Percentiles rank a stretch among this genome's conserved stretches.
These are phyloP conservation scores for Chalcis sispes DNA, from an alignment of 2,888 invertebrate species.

Conservation along the genomic window DNA sequence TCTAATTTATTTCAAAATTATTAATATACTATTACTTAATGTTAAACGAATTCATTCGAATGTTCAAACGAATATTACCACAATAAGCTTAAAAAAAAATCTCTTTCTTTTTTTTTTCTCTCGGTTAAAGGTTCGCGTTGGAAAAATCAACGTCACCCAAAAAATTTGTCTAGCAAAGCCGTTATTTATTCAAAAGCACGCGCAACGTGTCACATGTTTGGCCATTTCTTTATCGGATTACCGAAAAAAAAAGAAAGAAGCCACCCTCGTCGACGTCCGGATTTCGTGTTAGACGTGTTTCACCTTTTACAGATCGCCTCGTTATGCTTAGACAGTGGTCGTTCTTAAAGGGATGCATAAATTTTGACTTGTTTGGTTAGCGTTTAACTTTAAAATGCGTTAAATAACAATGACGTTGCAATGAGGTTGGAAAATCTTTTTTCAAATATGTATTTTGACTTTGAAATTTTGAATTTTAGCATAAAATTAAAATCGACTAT, in stretches of 20 bases:
- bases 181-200: conserved; percentile 45
- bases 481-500: too few species aligned
- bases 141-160: conserved; percentile 1
- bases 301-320: conserved; percentile 39
- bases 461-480: too few species aligned
- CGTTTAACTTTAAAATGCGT: not conserved
- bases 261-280: conserved; percentile 38
- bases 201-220: conserved; percentile 45
- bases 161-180: not conserved
- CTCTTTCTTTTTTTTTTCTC: too few species aligned
- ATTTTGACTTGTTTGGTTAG: not conserved
- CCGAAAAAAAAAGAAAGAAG: conserved; percentile 28
- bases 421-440: not conserved
- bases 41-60: too few species aligned
- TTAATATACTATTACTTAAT: too few species aligned
- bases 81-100: too few species aligned
- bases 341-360: conserved; percentile 15
- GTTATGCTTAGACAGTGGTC: conserved; percentile 21
- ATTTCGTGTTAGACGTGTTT: conserved; percentile 47
- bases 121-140: too few species aligned
- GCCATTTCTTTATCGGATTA: conserved; percentile 58
- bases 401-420: too few species aligned
- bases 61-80: too few species aligned
- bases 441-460: not conserved
- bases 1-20: too few species aligned